A percentile compares a stretch with the other conserved stretches of the same genome.
Conservation (phyloP, 2,113 vertebrate genomes). For the Chinchilla lanigera region DNA sequence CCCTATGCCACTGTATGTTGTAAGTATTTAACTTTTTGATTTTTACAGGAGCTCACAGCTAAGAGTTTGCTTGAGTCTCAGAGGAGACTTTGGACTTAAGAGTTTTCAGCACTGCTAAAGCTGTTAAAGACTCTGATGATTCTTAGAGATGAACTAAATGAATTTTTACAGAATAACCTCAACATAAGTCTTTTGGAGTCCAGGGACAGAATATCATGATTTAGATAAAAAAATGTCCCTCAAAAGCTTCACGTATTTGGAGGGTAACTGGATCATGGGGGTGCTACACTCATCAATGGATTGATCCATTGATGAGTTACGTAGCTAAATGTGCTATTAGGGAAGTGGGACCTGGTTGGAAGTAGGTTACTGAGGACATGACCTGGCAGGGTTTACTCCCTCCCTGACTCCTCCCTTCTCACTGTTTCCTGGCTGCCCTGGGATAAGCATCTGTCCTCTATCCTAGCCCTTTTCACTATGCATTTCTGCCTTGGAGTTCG, state of each 20-base stretch:
- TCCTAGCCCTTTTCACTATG: background rate
- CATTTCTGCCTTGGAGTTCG: background rate
- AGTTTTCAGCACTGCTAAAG: background rate
- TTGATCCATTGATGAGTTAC: background rate
- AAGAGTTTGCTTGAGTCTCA: background rate
- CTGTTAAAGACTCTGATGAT: background rate
- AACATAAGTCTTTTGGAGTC: background rate
- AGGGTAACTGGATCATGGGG: background rate
- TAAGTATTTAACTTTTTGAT: background rate
- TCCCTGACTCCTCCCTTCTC: background rate
- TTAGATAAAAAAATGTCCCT: background rate
- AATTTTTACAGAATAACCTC: background rate
- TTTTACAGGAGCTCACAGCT: background rate
- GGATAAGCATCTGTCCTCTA: background rate
- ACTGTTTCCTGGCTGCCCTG: background rate
- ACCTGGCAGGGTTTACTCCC: background rate
- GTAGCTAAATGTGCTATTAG: background rate
- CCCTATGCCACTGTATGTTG: background rate
- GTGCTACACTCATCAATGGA: background rate
- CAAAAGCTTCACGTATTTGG: background rate
- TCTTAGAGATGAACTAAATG: background rate
- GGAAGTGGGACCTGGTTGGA: background rate
- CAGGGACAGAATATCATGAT: background rate
- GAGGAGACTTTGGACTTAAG: background rate
- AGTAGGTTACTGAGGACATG: background rate